Evolutionary conservation across 2,797 vertebrate species (phyloP).

Genomic region (Distichodus sexfasciatus): DNA sequence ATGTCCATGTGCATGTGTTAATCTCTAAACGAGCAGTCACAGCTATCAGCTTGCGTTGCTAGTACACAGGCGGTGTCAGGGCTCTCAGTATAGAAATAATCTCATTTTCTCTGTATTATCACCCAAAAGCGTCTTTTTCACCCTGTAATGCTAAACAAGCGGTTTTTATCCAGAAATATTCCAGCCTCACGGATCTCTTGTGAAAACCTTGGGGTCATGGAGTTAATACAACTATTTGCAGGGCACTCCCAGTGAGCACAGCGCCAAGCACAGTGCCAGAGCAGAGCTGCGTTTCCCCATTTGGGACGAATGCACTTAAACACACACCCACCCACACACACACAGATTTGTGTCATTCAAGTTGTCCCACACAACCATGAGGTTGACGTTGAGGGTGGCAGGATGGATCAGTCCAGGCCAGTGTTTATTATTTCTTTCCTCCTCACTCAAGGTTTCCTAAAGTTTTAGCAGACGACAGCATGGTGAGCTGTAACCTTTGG

Average conservation of each 20-base stretch:
- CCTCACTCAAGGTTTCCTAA: neutral
- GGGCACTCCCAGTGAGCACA: constrained; percentile 20
- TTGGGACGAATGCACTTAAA: neutral
- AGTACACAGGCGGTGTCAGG: neutral
- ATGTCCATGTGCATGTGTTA: neutral
- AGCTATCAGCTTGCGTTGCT: neutral
- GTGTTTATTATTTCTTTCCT: too few relatives aligned
- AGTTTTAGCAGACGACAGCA: constrained; percentile 23
- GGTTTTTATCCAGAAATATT: constrained; percentile 24
- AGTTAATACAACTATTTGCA: constrained; percentile 43
- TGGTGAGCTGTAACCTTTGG: constrained; percentile 47
- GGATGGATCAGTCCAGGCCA: constrained; percentile 14
- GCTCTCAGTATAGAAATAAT: neutral
- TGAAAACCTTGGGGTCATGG: constrained; percentile 14
- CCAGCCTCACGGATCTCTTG: constrained; percentile 15
- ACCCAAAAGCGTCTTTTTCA: neutral
- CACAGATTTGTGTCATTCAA: constrained; percentile 13
- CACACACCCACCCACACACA: neutral
- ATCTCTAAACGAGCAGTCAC: neutral
- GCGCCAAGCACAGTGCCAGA: constrained; percentile 14
- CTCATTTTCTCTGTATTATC: neutral
- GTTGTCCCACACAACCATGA: neutral
- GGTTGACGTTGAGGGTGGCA: constrained; percentile 12
- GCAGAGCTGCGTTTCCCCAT: constrained; percentile 21
- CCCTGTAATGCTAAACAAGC: constrained; percentile 7